These are phyloP conservation scores for Melanotaenia maccullochi DNA, from an alignment of 2,797 vertebrate species.

Conservation along the genomic window DNA sequence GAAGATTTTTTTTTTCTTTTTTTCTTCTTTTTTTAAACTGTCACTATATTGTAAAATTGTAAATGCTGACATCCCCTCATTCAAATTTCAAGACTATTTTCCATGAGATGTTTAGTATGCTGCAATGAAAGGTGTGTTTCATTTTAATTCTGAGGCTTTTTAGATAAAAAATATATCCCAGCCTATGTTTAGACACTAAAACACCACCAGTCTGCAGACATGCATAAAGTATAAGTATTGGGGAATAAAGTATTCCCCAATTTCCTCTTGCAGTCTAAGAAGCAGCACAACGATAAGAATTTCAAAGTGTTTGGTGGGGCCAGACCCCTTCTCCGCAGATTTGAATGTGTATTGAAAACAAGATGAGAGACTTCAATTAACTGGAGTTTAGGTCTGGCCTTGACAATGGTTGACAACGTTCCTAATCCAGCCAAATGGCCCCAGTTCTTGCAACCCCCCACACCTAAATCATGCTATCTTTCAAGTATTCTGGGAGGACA, in stretches of 20 bases:
- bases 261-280: conserved; percentile 19
- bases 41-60: no score
- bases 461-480: conserved; percentile 20
- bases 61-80: background rate
- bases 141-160: background rate
- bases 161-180: background rate
- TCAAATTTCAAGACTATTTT: background rate
- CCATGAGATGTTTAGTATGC: no score
- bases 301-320: conserved; percentile 39
- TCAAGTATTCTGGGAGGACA: conserved; percentile 30
- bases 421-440: conserved; percentile 63
- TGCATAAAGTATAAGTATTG: conserved; percentile 8
- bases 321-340: conserved; percentile 49
- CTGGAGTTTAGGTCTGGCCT: conserved; percentile 54
- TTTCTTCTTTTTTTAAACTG: background rate
- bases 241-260: conserved; percentile 1
- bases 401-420: conserved; percentile 66
- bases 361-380: conserved; percentile 48
- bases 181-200: background rate
- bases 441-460: conserved; percentile 2
- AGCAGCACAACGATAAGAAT: conserved; percentile 39
- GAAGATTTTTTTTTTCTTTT: conserved; percentile 17
- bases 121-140: background rate
- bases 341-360: conserved; percentile 70
- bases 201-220: background rate